These are phyloP conservation scores for Caenorhabditis elegans DNA, from an alignment of 1,140 invertebrate species.

Conservation along the genomic window DNA sequence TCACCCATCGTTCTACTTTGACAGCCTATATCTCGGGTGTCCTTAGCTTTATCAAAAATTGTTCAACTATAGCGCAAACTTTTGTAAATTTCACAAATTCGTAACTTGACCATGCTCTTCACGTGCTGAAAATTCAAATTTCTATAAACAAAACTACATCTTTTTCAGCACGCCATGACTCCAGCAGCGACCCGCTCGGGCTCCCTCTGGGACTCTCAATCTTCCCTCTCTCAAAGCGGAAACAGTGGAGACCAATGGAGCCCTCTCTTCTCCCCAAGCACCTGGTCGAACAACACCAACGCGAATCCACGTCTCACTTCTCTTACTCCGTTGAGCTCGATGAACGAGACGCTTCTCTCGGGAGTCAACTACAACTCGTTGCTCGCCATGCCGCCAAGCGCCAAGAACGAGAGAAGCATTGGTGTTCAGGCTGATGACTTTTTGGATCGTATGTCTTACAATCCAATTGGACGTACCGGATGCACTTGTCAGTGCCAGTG, in stretches of 20 bases:
- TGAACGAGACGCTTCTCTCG: not conserved
- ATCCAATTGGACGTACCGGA: slow-evolving; percentile 1
- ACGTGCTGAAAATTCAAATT: not conserved
- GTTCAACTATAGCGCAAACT: too few relatives aligned
- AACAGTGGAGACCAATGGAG: slow-evolving; percentile 33
- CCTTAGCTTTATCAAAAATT: too few relatives aligned
- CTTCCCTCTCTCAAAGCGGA: not conserved
- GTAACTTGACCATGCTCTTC: too few relatives aligned
- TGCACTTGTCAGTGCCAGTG: slow-evolving; percentile 32
- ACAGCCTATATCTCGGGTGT: too few relatives aligned
- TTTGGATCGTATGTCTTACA: not conserved
- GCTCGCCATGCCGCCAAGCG: not conserved
- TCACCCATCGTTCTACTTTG: too few relatives aligned
- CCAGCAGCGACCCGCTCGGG: not conserved
- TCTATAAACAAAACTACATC: not conserved
- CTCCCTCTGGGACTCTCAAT: slow-evolving; percentile 26
- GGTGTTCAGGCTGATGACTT: not conserved
- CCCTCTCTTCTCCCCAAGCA: slow-evolving; percentile 24
- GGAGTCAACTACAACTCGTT: not conserved
- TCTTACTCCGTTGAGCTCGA: not conserved
- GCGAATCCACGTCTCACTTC: not conserved
- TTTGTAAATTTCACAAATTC: too few relatives aligned
- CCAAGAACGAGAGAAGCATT: slow-evolving; percentile 22
- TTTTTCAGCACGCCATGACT: slow-evolving; percentile 7
- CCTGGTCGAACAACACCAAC: not conserved